Conservation (phyloP, 1,140 invertebrate species). For the Plectrocnemia conspersa region DNA sequence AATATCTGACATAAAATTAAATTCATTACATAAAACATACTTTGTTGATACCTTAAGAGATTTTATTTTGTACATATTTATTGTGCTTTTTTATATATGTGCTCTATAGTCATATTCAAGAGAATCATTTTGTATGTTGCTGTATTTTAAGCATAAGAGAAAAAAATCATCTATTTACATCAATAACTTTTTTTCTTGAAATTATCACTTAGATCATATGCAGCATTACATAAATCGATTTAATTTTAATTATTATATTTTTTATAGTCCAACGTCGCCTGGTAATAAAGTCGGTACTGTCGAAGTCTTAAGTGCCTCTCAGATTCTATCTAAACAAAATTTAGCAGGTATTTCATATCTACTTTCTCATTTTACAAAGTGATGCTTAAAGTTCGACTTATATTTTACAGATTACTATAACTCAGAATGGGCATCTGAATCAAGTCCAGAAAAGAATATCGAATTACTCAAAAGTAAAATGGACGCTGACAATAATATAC, state of each 20-base stretch:
- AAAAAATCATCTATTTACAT: background rate
- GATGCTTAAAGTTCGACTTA: background rate
- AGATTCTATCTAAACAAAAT: slow-evolving; percentile 28
- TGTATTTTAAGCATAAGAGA: background rate
- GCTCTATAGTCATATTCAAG: too few species aligned
- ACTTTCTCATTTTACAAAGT: background rate
- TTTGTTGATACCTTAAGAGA: too few species aligned
- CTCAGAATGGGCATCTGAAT: slow-evolving; percentile 18
- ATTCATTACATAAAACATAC: background rate
- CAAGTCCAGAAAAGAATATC: slow-evolving; percentile 12
- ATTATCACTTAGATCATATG: too few species aligned
- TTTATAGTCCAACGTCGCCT: slow-evolving; percentile 31
- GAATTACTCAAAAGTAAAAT: too few species aligned
- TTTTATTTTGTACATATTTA: too few species aligned
- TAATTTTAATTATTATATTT: too few species aligned
- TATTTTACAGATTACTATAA: slow-evolving; percentile 15
- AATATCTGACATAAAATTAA: too few species aligned
- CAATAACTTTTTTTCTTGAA: background rate
- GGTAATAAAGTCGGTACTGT: slow-evolving; percentile 21
- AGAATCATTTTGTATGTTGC: background rate
- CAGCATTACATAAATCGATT: too few species aligned
- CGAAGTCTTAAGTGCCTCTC: slow-evolving; percentile 26
- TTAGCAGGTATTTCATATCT: slow-evolving; percentile 18
- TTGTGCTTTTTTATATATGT: too few species aligned
- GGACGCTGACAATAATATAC: slow-evolving; percentile 30